Conservation (phyloP, 2,113 vertebrate genomes). For the Talpa occidentalis region DNA sequence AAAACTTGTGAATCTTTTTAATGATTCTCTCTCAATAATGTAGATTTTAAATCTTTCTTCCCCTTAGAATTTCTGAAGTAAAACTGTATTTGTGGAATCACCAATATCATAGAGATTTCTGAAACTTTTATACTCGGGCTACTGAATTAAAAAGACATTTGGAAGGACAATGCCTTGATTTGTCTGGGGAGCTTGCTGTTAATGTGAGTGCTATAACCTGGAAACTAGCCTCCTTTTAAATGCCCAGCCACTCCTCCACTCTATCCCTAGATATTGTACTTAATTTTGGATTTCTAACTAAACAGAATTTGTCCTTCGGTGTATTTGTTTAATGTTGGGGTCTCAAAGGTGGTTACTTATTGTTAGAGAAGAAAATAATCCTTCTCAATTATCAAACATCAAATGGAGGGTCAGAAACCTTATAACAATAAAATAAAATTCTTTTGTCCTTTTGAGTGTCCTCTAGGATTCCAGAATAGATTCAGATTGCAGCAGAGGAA, state of each 20-base stretch:
- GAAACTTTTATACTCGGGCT: not conserved
- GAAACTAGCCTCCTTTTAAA: conserved; percentile 15
- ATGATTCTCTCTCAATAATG: not conserved
- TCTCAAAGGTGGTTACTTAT: conserved; percentile 50
- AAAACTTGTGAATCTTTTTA: not conserved
- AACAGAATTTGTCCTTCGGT: conserved; percentile 1
- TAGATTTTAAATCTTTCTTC: conserved; percentile 13
- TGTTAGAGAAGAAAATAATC: conserved; percentile 57
- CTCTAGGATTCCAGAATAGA: conserved; percentile 59
- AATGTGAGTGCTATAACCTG: conserved; percentile 3
- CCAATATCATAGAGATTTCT: not conserved
- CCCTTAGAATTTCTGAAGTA: not conserved
- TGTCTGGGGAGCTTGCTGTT: conserved; percentile 18
- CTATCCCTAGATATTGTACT: not conserved
- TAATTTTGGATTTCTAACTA: conserved; percentile 53
- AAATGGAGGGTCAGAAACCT: conserved; percentile 56
- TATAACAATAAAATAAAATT: conserved; percentile 66
- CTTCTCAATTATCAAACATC: conserved; percentile 22
- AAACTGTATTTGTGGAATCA: not conserved
- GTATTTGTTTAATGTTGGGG: conserved; percentile 23
- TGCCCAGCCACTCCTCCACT: not conserved
- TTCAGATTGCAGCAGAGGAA: conserved; percentile 69
- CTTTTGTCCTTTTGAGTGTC: conserved; percentile 46
- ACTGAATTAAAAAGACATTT: conserved; percentile 41
- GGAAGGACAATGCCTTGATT: conserved; percentile 17